Evolutionary conservation across 2,113 vertebrate genomes (phyloP).

Genomic region (Pseudonaja textilis): DNA sequence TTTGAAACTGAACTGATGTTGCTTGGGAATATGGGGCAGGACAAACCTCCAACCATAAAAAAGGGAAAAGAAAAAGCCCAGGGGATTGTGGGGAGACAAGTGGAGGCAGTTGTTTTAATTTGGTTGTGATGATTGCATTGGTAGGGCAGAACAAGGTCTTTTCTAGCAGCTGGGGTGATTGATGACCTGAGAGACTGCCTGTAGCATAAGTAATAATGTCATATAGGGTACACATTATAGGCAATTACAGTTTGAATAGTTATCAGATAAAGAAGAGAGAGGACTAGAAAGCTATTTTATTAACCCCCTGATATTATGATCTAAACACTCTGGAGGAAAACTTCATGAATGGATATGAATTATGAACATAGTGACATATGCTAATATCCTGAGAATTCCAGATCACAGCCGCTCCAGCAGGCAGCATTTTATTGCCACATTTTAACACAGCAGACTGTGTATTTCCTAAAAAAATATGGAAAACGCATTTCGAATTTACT

Average conservation of each 20-base stretch:
- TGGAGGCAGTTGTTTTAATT: neutral
- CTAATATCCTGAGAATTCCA: constrained; percentile 41
- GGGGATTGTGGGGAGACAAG: neutral
- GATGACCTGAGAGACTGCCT: constrained; percentile 39
- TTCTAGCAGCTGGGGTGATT: constrained; percentile 48
- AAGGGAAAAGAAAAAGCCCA: neutral
- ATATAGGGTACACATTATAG: constrained; percentile 56
- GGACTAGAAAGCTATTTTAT: constrained; percentile 66
- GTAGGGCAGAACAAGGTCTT: constrained; percentile 14
- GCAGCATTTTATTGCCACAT: constrained; percentile 47
- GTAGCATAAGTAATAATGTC: constrained; percentile 54
- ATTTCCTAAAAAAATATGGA: constrained; percentile 56
- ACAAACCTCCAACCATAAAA: constrained; percentile 21
- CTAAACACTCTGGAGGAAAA: constrained; percentile 45
- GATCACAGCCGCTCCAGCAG: constrained; percentile 46
- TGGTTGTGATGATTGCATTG: neutral
- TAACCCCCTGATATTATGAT: constrained; percentile 66
- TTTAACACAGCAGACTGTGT: constrained; percentile 54
- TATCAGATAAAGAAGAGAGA: constrained; percentile 58
- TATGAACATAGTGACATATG: constrained; percentile 55
- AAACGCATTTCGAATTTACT: constrained; percentile 37
- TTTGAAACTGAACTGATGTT: constrained; percentile 24
- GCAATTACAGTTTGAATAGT: constrained; percentile 73
- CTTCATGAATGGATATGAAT: constrained; percentile 66
- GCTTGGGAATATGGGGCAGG: constrained; percentile 1